Conservation (phyloP, 1,140 invertebrate genomes). For the Druon quercuslanigerum region DNA sequence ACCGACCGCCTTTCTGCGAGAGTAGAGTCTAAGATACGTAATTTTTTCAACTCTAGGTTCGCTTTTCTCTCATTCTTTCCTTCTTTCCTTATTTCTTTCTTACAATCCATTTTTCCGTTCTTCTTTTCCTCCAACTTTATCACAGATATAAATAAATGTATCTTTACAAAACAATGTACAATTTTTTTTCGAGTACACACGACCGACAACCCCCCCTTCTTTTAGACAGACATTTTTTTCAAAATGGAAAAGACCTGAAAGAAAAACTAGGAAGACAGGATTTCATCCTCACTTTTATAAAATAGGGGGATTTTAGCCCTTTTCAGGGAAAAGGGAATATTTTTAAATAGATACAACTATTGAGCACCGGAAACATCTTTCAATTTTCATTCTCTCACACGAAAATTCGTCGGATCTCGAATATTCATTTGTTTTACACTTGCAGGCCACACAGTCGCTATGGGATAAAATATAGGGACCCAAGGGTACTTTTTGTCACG, state of each 20-base stretch:
- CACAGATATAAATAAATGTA: conserved; percentile 82
- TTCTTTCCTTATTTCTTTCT: background rate
- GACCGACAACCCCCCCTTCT: conserved; percentile 38
- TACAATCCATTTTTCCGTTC: conserved; percentile 40
- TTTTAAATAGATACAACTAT: conserved; percentile 69
- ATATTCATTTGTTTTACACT: background rate
- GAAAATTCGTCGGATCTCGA: background rate
- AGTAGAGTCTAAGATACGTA: conserved; percentile 44
- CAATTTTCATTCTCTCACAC: conserved; percentile 10
- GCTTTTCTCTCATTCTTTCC: background rate
- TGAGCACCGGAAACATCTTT: conserved; percentile 53
- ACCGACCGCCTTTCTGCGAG: conserved; percentile 56
- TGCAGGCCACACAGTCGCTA: too few relatives aligned
- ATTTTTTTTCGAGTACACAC: conserved; percentile 52
- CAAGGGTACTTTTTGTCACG: too few relatives aligned
- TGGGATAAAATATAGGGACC: too few relatives aligned
- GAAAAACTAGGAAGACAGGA: conserved; percentile 25
- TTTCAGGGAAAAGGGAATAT: conserved; percentile 43
- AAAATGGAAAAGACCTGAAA: conserved; percentile 7
- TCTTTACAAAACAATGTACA: conserved; percentile 74
- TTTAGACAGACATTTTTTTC: conserved; percentile 11
- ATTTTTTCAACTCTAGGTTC: conserved; percentile 11
- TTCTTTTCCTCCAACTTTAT: conserved; percentile 72
- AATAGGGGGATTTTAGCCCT: conserved; percentile 18
- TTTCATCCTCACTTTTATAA: conserved; percentile 23